Evolutionary conservation across 2,888 invertebrate genomes (phyloP), one percentile per base, ranked within the genome.

Genomic region (Stictocephala bisonia): DNA sequence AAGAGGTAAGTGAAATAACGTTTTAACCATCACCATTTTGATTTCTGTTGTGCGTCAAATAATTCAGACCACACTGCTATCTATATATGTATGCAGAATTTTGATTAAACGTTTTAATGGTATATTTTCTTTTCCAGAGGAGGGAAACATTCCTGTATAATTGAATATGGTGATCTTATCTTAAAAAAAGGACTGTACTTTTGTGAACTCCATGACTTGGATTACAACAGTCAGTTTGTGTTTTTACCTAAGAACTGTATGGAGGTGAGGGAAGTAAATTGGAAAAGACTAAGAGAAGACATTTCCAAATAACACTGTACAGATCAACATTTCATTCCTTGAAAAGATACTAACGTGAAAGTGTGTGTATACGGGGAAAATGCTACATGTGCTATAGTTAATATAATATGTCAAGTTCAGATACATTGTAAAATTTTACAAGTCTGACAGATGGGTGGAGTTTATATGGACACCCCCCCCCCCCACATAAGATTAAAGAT

Each of bases 281-380:
- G 71, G 2, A 40, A 41, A 1, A 22, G 41, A 27, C 58, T 56
- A 27, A 58, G 71, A 58, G 56, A 71, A 26, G 56, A 56, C 26
- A 35, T 71, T 41, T 71, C 58, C n/a, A 71, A 40, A 11, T 24
- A 41, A 7, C 53, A 71, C 20, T 71, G 71, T 15, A 58, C 58
- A 2, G 41, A 9, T 3, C 4, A 71, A 48, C 58, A 71, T 15
- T 71, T 18, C n/a, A 24, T 71, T 58, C 71, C 40, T 7, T 0
- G 18, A 9, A 56, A 15, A 71, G 56, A 71, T 13, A n/a, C 22
- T 7, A 44, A 58, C 15, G 26, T n/a, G n/a, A n/a, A n/a, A n/a
- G n/a, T 41, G 3, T 44, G 66, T 35, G 44, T 71, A 1, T 71
- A 40, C 22, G 11, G 27, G 15, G 41, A 56, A 58, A 71, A n/a